Conservation (phyloP, 1,140 invertebrate genomes). For the Archivesica marissinica region DNA sequence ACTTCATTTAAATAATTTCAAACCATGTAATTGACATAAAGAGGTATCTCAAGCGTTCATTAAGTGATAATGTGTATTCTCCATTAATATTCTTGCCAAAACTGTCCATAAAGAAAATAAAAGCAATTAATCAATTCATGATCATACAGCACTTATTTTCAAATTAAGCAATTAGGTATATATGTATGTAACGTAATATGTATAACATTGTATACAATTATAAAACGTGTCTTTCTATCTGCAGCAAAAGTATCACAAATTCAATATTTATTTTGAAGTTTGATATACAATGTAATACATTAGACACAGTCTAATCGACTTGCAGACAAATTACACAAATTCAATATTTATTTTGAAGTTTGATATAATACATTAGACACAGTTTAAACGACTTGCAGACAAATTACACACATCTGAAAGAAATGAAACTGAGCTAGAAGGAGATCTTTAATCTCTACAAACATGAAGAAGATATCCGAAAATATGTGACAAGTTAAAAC, state of each 20-base stretch:
- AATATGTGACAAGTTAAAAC: constrained; percentile 16
- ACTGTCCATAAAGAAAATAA: not conserved
- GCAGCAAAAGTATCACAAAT: no score
- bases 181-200: no score
- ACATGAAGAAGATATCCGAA: not conserved
- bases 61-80: not conserved
- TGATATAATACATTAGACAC: not conserved
- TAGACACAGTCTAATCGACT: not conserved
- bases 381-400: not conserved
- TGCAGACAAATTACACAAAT: no score
- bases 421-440: not conserved
- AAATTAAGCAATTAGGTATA: constrained; percentile 6
- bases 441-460: constrained; percentile 32
- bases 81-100: not conserved
- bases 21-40: not conserved
- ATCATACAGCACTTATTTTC: not conserved
- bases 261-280: no score
- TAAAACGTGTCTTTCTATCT: no score
- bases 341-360: no score
- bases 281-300: no score
- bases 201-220: no score
- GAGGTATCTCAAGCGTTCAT: not conserved
- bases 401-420: not conserved
- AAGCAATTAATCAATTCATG: not conserved
- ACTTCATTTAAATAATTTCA: not conserved